A percentile compares a stretch with the other conserved stretches of the same genome.
phyloP scores from a whole-genome alignment of 64 coral and sea anemone genomes.

The Porites australiensis region DNA sequence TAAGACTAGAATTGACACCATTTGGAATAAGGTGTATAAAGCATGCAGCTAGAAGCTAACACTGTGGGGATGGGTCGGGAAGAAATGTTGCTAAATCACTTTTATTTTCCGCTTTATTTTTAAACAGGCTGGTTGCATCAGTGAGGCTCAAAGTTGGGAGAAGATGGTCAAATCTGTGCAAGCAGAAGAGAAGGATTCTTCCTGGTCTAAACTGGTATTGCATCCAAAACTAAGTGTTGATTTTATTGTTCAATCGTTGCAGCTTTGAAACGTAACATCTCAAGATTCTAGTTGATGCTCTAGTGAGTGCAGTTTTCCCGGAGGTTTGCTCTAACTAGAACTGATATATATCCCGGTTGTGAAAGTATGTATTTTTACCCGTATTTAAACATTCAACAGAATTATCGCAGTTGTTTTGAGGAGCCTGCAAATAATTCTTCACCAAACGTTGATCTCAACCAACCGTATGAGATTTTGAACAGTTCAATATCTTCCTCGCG shows the following conservation, averaged over 20 bases:
- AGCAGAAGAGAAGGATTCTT: conserved; percentile 29
- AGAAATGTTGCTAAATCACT: neutral
- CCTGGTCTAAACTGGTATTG: conserved; percentile 73
- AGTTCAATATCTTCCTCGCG: conserved; percentile 53
- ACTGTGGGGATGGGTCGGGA: too few species aligned
- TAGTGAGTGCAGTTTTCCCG: too few species aligned
- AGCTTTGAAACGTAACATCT: neutral
- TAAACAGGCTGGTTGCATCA: conserved; percentile 73
- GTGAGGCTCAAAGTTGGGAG: conserved; percentile 63
- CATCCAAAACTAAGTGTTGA: neutral
- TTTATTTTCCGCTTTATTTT: neutral
- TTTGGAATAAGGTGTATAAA: too few species aligned
- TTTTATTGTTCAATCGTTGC: neutral
- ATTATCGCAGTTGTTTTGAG: conserved; percentile 78
- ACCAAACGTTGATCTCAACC: conserved; percentile 23
- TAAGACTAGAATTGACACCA: too few species aligned
- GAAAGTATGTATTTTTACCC: neutral
- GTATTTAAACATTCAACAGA: conserved; percentile 8
- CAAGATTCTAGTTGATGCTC: neutral
- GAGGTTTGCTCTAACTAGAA: neutral
- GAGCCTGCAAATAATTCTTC: neutral
- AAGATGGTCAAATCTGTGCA: conserved; percentile 38
- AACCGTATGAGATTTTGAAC: conserved; percentile 82
- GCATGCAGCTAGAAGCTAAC: too few species aligned
- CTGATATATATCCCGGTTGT: neutral